phyloP scores from a whole-genome alignment of 1,140 invertebrate species.

The Lepidurus apus region DNA sequence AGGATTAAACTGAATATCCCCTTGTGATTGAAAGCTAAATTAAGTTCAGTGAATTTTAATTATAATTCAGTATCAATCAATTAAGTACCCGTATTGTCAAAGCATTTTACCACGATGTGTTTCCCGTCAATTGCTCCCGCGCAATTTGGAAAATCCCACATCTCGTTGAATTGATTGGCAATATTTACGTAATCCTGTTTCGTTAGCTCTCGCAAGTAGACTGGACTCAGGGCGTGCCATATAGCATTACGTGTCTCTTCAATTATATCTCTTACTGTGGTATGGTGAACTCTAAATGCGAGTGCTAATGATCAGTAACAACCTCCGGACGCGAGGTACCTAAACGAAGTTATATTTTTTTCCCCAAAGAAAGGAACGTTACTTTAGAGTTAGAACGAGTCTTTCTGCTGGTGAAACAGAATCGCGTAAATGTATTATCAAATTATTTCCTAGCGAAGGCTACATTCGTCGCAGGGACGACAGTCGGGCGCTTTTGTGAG shows the following conservation, averaged over 20 bases:
- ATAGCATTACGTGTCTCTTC: neutral
- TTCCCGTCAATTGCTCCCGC: constrained; percentile 50
- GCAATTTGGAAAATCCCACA: constrained; percentile 44
- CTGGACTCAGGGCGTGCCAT: neutral
- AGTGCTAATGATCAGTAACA: neutral
- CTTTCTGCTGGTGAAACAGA: too few relatives aligned
- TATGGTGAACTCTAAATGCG: neutral
- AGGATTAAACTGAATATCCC: constrained; percentile 49
- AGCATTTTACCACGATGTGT: constrained; percentile 48
- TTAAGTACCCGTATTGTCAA: constrained; percentile 44
- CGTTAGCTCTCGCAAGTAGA: neutral
- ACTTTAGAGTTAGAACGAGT: too few relatives aligned
- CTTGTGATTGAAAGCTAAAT: constrained; percentile 49
- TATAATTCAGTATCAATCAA: constrained; percentile 42
- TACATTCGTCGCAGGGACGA: too few relatives aligned
- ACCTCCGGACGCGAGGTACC: neutral
- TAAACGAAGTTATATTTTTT: neutral
- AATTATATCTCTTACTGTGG: neutral
- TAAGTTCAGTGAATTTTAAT: neutral
- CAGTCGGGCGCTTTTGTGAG: too few relatives aligned
- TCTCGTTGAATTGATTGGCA: constrained; percentile 1
- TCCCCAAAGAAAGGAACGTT: too few relatives aligned
- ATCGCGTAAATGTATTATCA: too few relatives aligned
- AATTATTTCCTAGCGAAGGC: too few relatives aligned
- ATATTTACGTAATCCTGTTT: neutral